These are phyloP conservation scores for Aplysia californica DNA, from an alignment of 1,140 invertebrate species.

Conservation along the genomic window DNA sequence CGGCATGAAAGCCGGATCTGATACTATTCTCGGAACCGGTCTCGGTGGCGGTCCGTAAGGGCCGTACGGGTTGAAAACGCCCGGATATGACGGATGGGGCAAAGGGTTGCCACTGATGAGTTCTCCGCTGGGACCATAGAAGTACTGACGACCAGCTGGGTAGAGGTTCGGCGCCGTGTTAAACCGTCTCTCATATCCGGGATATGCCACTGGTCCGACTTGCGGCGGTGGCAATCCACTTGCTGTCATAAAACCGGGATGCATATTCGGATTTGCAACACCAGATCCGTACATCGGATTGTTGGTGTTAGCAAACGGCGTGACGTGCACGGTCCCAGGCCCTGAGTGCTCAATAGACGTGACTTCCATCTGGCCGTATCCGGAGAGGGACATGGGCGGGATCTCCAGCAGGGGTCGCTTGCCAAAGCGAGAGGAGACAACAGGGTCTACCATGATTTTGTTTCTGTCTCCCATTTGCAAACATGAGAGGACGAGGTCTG, in stretches of 20 bases:
- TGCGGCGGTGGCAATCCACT: not conserved
- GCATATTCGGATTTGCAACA: not conserved
- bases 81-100: not conserved
- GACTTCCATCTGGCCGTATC: not conserved
- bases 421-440: conserved; percentile 37
- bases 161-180: not conserved
- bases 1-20: not conserved
- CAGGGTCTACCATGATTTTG: conserved; percentile 34
- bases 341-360: conserved; percentile 19
- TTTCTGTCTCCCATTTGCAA: too few relatives aligned
- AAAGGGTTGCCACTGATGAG: not conserved
- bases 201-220: not conserved
- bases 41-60: not conserved
- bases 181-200: not conserved
- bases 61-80: not conserved
- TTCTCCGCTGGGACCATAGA: conserved; percentile 1
- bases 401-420: conserved; percentile 36
- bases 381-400: conserved; percentile 26
- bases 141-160: not conserved
- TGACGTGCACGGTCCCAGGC: not conserved
- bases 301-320: not conserved
- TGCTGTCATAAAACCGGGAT: not conserved
- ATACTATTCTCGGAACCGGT: not conserved
- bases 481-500: too few relatives aligned
- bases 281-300: not conserved